A percentile compares a stretch with the other conserved stretches of the same genome.
Evolutionary conservation across 2,113 vertebrate genomes (phyloP).

Genomic region (Rallus limicola): DNA sequence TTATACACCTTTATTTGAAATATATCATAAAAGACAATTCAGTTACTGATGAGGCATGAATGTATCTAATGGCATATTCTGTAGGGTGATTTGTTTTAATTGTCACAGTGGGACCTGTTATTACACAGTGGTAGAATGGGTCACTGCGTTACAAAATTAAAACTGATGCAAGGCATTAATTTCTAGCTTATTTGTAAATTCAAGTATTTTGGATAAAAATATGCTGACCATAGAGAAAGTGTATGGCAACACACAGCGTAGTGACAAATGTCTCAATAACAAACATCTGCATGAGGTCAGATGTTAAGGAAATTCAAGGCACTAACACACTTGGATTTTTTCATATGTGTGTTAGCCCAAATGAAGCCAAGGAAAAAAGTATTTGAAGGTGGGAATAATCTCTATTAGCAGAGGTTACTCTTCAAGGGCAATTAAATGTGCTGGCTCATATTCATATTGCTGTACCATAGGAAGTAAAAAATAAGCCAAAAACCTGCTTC

Average conservation of each 20-base stretch:
- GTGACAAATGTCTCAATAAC: slow-evolving; percentile 13
- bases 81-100: slow-evolving; percentile 93
- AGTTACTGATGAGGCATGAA: slow-evolving; percentile 91
- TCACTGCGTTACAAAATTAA: slow-evolving; percentile 92
- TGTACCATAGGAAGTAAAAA: not conserved
- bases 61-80: slow-evolving; percentile 83
- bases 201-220: slow-evolving; percentile 77
- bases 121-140: slow-evolving; percentile 86
- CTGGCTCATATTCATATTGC: not conserved
- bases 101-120: slow-evolving; percentile 88
- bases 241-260: not conserved
- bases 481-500: not conserved
- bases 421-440: slow-evolving; percentile 29
- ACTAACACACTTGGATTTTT: not conserved
- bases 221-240: slow-evolving; percentile 68
- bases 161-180: slow-evolving; percentile 81
- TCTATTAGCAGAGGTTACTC: not conserved
- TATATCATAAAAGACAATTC: slow-evolving; percentile 86
- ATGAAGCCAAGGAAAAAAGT: not conserved
- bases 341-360: not conserved
- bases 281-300: not conserved
- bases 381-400: not conserved
- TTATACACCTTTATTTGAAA: slow-evolving; percentile 76
- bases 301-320: not conserved
- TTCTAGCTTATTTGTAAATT: slow-evolving; percentile 89